Base-by-base conservation (phyloP, 2,113 vertebrate species). In the Dicrurus megarhynchus region DNA sequence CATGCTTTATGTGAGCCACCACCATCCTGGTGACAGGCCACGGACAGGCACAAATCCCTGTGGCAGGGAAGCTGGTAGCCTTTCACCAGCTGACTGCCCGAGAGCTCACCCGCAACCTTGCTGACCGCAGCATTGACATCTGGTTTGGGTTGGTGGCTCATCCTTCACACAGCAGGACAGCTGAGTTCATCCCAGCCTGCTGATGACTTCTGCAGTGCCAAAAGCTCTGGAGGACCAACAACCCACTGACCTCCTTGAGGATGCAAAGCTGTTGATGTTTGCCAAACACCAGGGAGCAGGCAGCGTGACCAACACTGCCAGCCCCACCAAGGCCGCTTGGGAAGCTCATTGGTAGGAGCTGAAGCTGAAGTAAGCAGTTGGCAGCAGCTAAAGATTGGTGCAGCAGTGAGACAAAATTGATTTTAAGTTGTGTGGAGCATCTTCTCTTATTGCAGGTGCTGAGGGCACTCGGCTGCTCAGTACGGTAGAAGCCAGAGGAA, bases 21-120 rank as follows among this genome's bases (percentile, higher is more conserved):
- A 0, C 49, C 21, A 2, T 0, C 0, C 52, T 17, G 15, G 35
- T 46, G 41, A n/a, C 49, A 47, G 44, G 37, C 46, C 70, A 37
- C 16, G 0, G 1, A 17, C 65, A n/a, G 65, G 11, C 65, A 78
- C 49, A 76, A 42, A n/a, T 6, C 15, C n/a, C 39, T 41, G 32
- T 0, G 3, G 13, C 4, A 5, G 55, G 22, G 35, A 53, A 74
- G 20, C 33, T 10, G 5, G 13, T n/a, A 20, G 18, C 0, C 0
- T 30, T 73, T 74, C 37, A 65, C 52, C 14, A 30, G 7, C 13
- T 27, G 21, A 10, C 56, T 35, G 23, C 9, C 1, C 0, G 2
- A 46, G 12, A 91, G 18, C 32, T 81, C 50, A n/a, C 24, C 26
- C 3, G 0, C 50, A 44, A 8, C 30, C 39, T 52, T 64, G 37